Conservation (phyloP, 2,113 vertebrate species). For the Sapajus apella region DNA sequence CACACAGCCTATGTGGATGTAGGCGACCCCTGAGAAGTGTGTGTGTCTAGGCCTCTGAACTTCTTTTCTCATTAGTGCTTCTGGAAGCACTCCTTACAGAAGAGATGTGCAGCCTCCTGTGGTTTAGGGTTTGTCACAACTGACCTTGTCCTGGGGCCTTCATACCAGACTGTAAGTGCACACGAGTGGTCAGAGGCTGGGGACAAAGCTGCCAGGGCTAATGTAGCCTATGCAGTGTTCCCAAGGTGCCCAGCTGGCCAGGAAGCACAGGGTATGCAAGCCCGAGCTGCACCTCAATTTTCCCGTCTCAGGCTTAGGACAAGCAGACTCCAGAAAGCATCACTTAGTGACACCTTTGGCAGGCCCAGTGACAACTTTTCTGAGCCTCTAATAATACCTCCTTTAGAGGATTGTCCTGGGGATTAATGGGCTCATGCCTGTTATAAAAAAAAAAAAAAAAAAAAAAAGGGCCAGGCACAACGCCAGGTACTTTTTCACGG, state of each 20-base stretch:
- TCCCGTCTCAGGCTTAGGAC: background rate
- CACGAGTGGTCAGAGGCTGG: accelerated
- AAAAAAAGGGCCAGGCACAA: background rate
- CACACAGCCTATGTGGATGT: background rate
- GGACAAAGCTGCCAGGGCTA: background rate
- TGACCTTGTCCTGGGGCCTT: background rate
- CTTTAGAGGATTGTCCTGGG: background rate
- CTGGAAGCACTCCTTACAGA: background rate
- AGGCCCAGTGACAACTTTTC: background rate
- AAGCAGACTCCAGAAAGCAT: background rate
- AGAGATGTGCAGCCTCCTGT: accelerated
- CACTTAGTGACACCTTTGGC: background rate
- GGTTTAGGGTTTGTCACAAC: background rate
- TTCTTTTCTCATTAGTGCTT: background rate
- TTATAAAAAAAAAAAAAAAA: background rate
- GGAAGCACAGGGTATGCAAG: background rate
- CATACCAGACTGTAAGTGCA: no score
- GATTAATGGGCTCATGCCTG: background rate
- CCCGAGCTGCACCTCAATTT: background rate
- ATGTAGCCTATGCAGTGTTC: background rate
- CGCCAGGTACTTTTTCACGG: background rate
- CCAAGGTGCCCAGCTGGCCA: accelerated
- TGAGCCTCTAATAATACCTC: background rate
- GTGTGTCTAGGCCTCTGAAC: background rate
- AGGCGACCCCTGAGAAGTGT: background rate